These are phyloP conservation scores for Atta texana DNA, from an alignment of 1,140 invertebrate genomes.

Conservation along the genomic window DNA sequence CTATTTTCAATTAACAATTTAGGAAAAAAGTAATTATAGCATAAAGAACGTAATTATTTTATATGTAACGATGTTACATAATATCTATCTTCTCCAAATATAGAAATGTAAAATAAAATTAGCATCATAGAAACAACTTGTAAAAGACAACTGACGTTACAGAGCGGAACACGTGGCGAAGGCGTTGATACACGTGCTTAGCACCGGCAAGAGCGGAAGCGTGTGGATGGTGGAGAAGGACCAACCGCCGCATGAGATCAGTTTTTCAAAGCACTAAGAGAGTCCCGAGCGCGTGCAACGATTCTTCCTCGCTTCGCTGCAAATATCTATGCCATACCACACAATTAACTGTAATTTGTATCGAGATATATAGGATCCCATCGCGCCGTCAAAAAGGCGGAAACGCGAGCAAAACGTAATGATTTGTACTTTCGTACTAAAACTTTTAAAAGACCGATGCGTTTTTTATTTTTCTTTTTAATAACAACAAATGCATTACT, in stretches of 20 bases:
- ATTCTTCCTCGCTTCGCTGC: conserved; percentile 69
- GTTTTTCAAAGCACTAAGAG: conserved; percentile 80
- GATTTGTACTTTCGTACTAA: conserved; percentile 20
- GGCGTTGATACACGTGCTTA: conserved; percentile 88
- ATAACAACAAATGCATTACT: conserved; percentile 3
- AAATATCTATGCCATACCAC: conserved; percentile 73
- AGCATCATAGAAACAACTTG: background rate
- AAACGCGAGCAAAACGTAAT: conserved; percentile 21
- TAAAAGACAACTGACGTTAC: conserved; percentile 23
- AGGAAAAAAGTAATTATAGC: background rate
- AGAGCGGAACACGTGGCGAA: conserved; percentile 90
- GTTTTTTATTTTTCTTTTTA: background rate
- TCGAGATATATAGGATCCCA: conserved; percentile 36
- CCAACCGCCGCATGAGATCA: conserved; percentile 88
- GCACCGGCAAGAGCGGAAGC: conserved; percentile 89
- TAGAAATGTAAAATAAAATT: background rate
- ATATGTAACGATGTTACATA: background rate
- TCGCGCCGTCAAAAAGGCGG: background rate
- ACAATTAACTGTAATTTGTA: conserved; percentile 67
- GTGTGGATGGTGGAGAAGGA: conserved; percentile 91
- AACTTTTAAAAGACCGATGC: background rate
- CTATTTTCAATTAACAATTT: too few relatives aligned
- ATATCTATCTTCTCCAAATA: too few relatives aligned
- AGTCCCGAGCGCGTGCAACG: conserved; percentile 28
- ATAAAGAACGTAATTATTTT: background rate